Base-by-base conservation (phyloP, 2,888 invertebrate species). In the Drosophila infuscata region DNA sequence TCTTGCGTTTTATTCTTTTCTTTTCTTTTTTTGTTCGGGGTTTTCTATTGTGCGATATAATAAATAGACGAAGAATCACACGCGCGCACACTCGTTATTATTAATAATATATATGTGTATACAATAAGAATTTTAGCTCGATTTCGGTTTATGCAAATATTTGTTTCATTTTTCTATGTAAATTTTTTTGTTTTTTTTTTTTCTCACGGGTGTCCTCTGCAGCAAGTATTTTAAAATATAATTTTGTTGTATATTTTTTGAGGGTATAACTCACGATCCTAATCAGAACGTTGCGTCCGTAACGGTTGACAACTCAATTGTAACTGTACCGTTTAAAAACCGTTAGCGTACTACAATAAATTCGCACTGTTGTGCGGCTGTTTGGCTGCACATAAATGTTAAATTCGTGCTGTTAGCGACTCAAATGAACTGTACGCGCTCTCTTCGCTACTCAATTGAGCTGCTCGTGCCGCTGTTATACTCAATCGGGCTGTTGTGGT, bases 231-330 rank as follows among this genome's bases (percentile, higher is more conserved):
- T 60, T 15, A 36, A 59, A 68, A 46, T 74, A 54, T 25, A 41
- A 46, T 64, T 58, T 69, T 79, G 58, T 62, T n/a, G 36, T 59
- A 57, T 46, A 46, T 46, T 46, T 25, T 46, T 69, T 57, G 72
- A 63, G 43, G 46, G 60, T 66, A 63, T 60, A 87, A 90, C 86
- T 87, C 85, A 86, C 85, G 85, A 89, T 89, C 72, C 88, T 79
- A 89, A 81, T 79, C 69, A 80, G 80, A 83, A 83, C 68, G 46
- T 82, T 88, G 82, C 88, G 91, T 91, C 92, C 91, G 92, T 90
- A 84, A 83, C 87, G 84, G 84, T 84, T 80, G 81, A 84, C 78
- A 73, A 79, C 81, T 76, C 78, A 81, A 78, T 75, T 81, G 77
- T 79, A 76, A 81, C 79, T 81, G 80, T 80, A 81, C 81, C 77